phyloP scores from a whole-genome alignment of 2,888 invertebrate species.

The Nomada flava region DNA sequence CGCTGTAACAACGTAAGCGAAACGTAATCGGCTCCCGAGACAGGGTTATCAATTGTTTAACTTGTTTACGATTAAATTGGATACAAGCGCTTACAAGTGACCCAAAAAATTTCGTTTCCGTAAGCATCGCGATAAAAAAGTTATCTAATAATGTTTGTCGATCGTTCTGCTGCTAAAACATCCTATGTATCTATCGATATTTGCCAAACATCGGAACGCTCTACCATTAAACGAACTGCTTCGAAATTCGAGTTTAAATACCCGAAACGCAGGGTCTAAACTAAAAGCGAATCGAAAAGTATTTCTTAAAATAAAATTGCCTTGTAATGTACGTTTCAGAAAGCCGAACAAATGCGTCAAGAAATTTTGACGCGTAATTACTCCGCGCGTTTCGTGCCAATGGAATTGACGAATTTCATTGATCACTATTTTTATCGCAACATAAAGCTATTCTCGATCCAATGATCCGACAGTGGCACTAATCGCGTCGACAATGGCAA shows the following conservation, averaged over 20 bases:
- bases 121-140: conserved; percentile 28
- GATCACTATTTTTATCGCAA: conserved; percentile 14
- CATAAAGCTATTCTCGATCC: conserved; percentile 14
- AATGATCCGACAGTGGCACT: not conserved
- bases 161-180: not conserved
- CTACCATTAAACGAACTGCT: too few relatives aligned
- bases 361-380: not conserved
- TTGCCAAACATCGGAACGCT: not conserved
- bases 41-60: conserved; percentile 34
- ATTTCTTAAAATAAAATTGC: not conserved
- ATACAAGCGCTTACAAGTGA: conserved; percentile 17
- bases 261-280: too few relatives aligned
- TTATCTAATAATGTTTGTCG: conserved; percentile 2
- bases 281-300: not conserved
- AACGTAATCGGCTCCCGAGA: not conserved
- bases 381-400: not conserved
- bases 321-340: not conserved
- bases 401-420: conserved; percentile 5
- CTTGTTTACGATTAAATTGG: conserved; percentile 12
- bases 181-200: conserved; percentile 1
- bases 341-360: not conserved
- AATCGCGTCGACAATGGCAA: not conserved
- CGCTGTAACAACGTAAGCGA: not conserved
- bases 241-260: not conserved
- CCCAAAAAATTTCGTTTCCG: conserved; percentile 36